These are phyloP conservation scores for Galemys pyrenaicus DNA, from an alignment of 2,113 vertebrate species.

Conservation along the genomic window DNA sequence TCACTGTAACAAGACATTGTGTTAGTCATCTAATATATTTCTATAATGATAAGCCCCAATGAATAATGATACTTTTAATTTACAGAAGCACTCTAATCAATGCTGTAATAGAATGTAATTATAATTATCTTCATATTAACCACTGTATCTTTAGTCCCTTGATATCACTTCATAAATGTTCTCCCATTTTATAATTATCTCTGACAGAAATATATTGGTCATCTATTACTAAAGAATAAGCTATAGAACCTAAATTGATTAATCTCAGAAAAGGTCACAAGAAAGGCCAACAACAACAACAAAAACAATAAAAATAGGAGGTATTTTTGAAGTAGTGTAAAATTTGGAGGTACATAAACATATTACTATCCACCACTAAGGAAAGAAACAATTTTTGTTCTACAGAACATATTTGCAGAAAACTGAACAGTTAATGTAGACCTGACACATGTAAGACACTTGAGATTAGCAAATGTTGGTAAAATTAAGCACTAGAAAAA, in stretches of 20 bases:
- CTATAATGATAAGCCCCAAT: constrained; percentile 43
- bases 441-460: background rate
- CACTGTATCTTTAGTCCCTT: constrained; percentile 40
- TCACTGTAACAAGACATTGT: background rate
- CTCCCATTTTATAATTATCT: constrained; percentile 28
- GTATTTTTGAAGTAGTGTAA: background rate
- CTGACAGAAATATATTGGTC: constrained; percentile 45
- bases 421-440: constrained; percentile 20
- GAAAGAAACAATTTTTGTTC: background rate
- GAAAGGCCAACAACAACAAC: background rate
- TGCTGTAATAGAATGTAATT: constrained; percentile 71
- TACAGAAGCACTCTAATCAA: constrained; percentile 64
- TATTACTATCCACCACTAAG: background rate
- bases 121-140: constrained; percentile 70
- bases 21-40: constrained; percentile 47
- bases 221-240: constrained; percentile 21
- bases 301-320: too few relatives aligned
- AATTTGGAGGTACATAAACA: background rate
- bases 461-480: background rate
- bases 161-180: constrained; percentile 52
- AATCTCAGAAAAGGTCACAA: constrained; percentile 18
- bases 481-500: background rate
- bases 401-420: background rate
- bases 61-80: constrained; percentile 66
- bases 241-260: background rate